Percentiles rank a stretch among this genome's conserved stretches.
Evolutionary conservation across 2,113 vertebrate species (phyloP).

Genomic region (Corythornis cristatus): DNA sequence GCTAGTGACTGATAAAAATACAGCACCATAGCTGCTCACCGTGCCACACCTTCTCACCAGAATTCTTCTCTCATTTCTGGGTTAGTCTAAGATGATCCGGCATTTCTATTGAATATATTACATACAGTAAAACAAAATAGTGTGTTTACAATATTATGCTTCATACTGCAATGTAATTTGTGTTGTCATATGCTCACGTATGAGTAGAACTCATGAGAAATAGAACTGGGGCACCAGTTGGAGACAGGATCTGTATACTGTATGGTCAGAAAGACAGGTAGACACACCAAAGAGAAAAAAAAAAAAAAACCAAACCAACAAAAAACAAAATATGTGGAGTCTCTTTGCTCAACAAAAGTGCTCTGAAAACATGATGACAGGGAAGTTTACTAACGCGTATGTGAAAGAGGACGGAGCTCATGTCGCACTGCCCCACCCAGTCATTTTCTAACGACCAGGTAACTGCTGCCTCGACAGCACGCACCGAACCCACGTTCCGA

Average conservation of each 20-base stretch:
- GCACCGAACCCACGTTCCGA: accelerated
- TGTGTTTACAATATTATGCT: background rate
- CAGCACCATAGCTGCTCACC: background rate
- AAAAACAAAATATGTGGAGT: accelerated
- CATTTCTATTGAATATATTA: background rate
- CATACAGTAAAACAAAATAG: background rate
- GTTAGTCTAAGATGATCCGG: background rate
- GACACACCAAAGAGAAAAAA: accelerated
- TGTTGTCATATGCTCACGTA: accelerated
- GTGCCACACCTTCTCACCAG: accelerated
- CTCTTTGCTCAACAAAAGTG: accelerated
- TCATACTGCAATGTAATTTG: background rate
- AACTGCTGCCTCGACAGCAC: too few species aligned
- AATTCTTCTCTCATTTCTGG: background rate
- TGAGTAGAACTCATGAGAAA: background rate
- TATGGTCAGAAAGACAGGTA: accelerated
- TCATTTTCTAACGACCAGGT: accelerated
- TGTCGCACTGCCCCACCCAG: accelerated
- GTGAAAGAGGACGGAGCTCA: background rate
- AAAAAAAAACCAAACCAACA: too few species aligned
- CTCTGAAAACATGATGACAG: background rate
- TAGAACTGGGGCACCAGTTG: background rate
- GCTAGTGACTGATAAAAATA: background rate
- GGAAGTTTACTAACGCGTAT: background rate
- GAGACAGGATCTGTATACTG: too few species aligned